phyloP scores from a whole-genome alignment of 2,888 invertebrate genomes.

The Amblyjoppa fuscipennis region DNA sequence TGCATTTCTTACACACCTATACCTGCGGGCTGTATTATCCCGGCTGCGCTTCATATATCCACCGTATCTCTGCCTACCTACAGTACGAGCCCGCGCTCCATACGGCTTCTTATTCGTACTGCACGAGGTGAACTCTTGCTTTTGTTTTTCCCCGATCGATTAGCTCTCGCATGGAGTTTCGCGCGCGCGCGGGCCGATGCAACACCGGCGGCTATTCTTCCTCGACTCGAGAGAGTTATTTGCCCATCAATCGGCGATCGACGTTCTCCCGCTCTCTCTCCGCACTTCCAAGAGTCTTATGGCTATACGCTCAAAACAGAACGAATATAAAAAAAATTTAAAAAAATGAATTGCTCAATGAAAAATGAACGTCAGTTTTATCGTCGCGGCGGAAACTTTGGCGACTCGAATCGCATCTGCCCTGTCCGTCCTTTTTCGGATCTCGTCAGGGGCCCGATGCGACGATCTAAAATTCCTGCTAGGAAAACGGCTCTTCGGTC shows the following conservation, averaged over 20 bases:
- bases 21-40: slow-evolving; percentile 52
- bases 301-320: not conserved
- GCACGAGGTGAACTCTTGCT: slow-evolving; percentile 39
- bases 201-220: slow-evolving; percentile 27
- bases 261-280: not conserved
- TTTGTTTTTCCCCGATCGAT: slow-evolving; percentile 65
- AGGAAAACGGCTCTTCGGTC: not conserved
- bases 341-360: not conserved
- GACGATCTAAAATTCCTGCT: too few species aligned
- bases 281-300: not conserved
- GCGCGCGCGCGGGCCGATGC: slow-evolving; percentile 15
- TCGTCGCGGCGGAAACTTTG: not conserved
- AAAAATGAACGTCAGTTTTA: not conserved
- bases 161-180: slow-evolving; percentile 62
- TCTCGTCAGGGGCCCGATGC: not conserved
- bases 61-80: slow-evolving; percentile 12
- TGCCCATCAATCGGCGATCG: slow-evolving; percentile 51
- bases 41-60: slow-evolving; percentile 31
- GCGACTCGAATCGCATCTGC: not conserved
- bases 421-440: not conserved
- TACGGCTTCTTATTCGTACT: slow-evolving; percentile 20
- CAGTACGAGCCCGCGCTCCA: not conserved
- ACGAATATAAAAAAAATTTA: not conserved
- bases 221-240: slow-evolving; percentile 47
- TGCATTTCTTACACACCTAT: slow-evolving; percentile 36